A percentile compares a stretch with the other conserved stretches of the same genome.
These are phyloP conservation scores for Manis javanica DNA, from an alignment of 2,797 vertebrate genomes.

Conservation along the genomic window DNA sequence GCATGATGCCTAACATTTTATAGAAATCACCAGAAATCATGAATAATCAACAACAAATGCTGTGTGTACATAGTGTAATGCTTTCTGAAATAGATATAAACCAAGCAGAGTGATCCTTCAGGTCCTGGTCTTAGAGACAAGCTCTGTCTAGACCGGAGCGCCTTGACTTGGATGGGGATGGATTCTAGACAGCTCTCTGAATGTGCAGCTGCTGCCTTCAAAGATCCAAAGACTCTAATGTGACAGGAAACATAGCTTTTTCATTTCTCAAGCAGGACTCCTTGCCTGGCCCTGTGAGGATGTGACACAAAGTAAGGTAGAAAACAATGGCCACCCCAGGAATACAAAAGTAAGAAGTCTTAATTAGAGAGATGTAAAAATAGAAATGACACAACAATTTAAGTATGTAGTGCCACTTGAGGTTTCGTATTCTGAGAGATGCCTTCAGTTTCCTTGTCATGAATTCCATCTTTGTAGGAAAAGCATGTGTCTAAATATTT, in stretches of 20 bases:
- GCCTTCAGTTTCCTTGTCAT: constrained; percentile 50
- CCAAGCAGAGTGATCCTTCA: constrained; percentile 34
- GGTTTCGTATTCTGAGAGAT: constrained; percentile 7
- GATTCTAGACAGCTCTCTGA: background rate
- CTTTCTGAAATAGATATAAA: constrained; percentile 69
- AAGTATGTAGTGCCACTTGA: background rate
- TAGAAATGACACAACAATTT: background rate
- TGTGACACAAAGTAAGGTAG: background rate
- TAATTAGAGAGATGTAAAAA: constrained; percentile 10
- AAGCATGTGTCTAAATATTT: constrained; percentile 59
- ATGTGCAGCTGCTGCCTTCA: background rate
- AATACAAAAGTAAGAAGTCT: background rate
- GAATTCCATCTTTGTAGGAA: constrained; percentile 43
- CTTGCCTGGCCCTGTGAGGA: background rate
- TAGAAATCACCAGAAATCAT: constrained; percentile 78
- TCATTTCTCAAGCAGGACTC: background rate
- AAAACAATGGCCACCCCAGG: background rate
- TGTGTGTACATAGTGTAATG: constrained; percentile 46
- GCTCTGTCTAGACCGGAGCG: constrained; percentile 38
- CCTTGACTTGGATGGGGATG: background rate
- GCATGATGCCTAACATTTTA: constrained; percentile 66
- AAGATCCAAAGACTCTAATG: background rate
- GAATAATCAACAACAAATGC: constrained; percentile 79
- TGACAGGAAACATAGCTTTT: background rate
- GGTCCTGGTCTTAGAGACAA: constrained; percentile 8